phyloP scores from a whole-genome alignment of 1,140 invertebrate species.

The Seison nebaliae region DNA sequence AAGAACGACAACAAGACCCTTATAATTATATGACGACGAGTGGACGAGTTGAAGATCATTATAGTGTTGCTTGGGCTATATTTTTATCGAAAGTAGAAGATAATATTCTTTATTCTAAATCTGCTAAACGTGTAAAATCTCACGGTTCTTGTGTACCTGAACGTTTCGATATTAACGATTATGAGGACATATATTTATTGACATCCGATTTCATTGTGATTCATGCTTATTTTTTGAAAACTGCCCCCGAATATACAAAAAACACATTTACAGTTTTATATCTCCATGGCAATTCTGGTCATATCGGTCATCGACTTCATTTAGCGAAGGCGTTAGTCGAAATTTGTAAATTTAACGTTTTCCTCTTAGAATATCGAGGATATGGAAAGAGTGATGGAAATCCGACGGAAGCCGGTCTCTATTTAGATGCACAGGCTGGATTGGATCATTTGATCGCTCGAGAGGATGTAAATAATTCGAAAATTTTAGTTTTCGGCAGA shows the following conservation, averaged over 20 bases:
- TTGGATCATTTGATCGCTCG: slow-evolving; percentile 52
- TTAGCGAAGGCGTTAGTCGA: slow-evolving; percentile 51
- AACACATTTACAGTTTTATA: slow-evolving; percentile 2
- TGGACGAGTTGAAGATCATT: no score
- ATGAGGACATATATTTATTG: slow-evolving; percentile 40
- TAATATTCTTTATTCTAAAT: no score
- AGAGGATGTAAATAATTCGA: slow-evolving; percentile 46
- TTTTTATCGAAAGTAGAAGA: no score
- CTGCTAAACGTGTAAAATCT: no score
- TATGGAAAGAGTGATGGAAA: slow-evolving; percentile 68
- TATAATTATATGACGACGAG: no score
- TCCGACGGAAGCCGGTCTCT: slow-evolving; percentile 53
- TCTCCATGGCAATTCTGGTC: slow-evolving; percentile 11
- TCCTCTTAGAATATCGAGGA: slow-evolving; percentile 69
- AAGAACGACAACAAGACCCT: no score
- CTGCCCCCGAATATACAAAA: neutral
- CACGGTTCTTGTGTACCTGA: no score
- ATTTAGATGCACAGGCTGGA: slow-evolving; percentile 55
- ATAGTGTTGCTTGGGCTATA: no score
- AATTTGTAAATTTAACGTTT: slow-evolving; percentile 49
- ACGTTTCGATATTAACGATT: no score
- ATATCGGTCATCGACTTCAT: slow-evolving; percentile 60
- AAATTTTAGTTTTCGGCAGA: slow-evolving; percentile 70
- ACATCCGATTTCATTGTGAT: neutral
- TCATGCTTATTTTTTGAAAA: slow-evolving; percentile 8